phyloP scores from a whole-genome alignment of 2,797 vertebrate genomes.

The Alca torda region DNA sequence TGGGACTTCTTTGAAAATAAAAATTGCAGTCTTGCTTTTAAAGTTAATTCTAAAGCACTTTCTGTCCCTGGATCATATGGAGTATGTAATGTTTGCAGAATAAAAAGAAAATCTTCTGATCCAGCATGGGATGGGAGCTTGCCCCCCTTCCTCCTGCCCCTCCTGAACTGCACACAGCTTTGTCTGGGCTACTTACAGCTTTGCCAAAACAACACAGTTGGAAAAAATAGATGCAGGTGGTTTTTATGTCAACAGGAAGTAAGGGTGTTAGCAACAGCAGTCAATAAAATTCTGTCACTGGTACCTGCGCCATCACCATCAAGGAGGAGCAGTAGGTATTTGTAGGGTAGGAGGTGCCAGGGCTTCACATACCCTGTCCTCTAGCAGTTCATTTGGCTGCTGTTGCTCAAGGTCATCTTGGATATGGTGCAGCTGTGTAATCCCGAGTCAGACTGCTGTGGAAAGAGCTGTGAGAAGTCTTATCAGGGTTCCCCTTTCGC shows the following conservation, averaged over 20 bases:
- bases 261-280: background rate
- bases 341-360: background rate
- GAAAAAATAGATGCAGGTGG: background rate
- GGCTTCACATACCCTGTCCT: rapidly evolving
- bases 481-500: background rate
- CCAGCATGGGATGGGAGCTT: background rate
- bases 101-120: background rate
- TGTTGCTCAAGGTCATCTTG: rapidly evolving
- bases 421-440: background rate
- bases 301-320: background rate
- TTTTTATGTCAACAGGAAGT: background rate
- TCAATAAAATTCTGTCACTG: background rate
- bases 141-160: background rate
- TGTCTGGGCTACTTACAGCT: background rate
- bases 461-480: background rate
- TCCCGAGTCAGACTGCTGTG: background rate
- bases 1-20: background rate
- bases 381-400: background rate
- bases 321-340: background rate
- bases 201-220: background rate
- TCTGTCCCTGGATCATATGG: background rate
- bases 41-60: background rate
- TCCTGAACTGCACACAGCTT: background rate
- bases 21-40: background rate
- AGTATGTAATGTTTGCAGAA: background rate